Base-by-base conservation (phyloP, 2,888 invertebrate species). In the Cataglyphis albicans region DNA sequence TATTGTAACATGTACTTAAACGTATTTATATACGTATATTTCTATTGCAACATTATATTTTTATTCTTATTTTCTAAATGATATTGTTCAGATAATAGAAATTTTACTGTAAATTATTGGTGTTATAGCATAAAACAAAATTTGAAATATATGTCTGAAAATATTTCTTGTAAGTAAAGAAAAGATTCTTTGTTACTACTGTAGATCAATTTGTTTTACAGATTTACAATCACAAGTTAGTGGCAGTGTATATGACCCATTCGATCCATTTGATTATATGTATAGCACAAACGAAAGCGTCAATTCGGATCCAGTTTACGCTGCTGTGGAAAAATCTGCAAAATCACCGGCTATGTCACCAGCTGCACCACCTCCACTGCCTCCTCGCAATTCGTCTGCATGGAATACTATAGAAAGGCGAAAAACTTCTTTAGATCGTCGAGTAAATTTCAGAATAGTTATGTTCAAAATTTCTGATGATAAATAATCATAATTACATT, bases 211-310 rank as follows among this genome's bases (percentile, higher is more conserved):
- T n/a, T 90, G 9, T 61, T 61, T 57, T 76, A 72, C 86, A 94
- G 94, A 94, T 85, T 93, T 95, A 83, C 95, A 95, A 86, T 96
- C 96, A 32, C 96, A 96, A 88, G 96, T 96, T 89, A 95, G 96
- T 83, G 96, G 95, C 83, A 97, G 97, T 74, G 96, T 97, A 87
- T 97, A 97, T 91, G 97, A 97, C 91, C 96, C 97, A 84, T 97
- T 97, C 92, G 97, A 97, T 94, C 97, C 97, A n/a, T 97, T 97
- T 91, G 97, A 97, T 93, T 97, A 97, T 93, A 96, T 97, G 94
- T 97, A 97, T 92, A 96, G 96, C 90, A 96, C 96, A 86, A 96
- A 96, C 91, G 96, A 96, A 91, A 96, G 96, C 84, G 94, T 95
- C 80, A 94, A 94, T 83, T 95, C 96, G 5, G 97, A 97, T 94